These are phyloP conservation scores for Sesamia nonagrioides DNA, from an alignment of 1,140 invertebrate species.

Conservation along the genomic window DNA sequence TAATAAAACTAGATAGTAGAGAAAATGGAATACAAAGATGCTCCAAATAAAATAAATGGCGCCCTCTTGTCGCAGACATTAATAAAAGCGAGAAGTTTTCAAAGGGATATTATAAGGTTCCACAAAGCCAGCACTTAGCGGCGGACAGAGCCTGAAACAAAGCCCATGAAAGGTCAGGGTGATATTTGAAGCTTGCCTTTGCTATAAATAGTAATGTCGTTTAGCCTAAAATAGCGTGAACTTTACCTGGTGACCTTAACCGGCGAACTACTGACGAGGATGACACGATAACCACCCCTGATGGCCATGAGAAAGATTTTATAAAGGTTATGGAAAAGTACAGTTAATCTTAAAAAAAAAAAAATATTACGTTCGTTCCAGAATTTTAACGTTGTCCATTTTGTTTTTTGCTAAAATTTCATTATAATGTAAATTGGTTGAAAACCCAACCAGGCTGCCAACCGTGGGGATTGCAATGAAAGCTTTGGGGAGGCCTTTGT, in stretches of 20 bases:
- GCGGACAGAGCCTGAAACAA: not conserved
- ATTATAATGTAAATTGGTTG: too few relatives aligned
- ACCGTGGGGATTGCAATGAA: too few relatives aligned
- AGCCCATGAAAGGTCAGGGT: slow-evolving; percentile 55
- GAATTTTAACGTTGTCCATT: not conserved
- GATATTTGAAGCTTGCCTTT: slow-evolving; percentile 46
- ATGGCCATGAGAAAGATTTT: not conserved
- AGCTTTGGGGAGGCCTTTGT: too few relatives aligned
- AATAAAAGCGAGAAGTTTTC: not conserved
- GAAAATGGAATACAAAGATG: not conserved
- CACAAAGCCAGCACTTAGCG: not conserved
- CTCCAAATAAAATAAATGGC: not conserved
- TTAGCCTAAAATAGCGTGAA: slow-evolving; percentile 59
- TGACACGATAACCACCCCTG: slow-evolving; percentile 29
- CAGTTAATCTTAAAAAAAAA: not conserved
- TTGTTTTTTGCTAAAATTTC: too few relatives aligned
- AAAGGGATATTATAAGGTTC: not conserved
- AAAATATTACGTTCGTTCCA: not conserved
- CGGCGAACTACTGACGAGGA: slow-evolving; percentile 21
- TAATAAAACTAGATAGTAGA: not conserved
- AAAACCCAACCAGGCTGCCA: too few relatives aligned
- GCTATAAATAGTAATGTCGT: slow-evolving; percentile 60
- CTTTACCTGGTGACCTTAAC: slow-evolving; percentile 49
- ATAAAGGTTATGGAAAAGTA: slow-evolving; percentile 9
- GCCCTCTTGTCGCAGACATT: not conserved